Evolutionary conservation across 2,888 invertebrate genomes (phyloP).

Genomic region (Ennomos fuscantarius): DNA sequence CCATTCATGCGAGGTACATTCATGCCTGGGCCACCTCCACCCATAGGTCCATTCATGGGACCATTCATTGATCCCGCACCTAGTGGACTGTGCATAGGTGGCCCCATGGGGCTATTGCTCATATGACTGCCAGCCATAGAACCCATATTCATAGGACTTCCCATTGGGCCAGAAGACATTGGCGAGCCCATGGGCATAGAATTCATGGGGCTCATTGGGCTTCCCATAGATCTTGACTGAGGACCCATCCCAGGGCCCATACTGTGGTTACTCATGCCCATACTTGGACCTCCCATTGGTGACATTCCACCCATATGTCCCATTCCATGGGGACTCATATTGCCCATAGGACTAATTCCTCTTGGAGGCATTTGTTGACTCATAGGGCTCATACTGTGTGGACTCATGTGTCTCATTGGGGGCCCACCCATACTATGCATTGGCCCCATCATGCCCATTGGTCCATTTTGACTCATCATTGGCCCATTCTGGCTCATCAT

Average conservation of each 20-base stretch:
- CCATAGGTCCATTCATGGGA: constrained; percentile 84
- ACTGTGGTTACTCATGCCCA: constrained; percentile 87
- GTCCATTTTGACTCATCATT: constrained; percentile 88
- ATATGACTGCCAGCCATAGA: constrained; percentile 87
- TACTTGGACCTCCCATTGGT: constrained; percentile 89
- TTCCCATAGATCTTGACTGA: constrained; percentile 86
- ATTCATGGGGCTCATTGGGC: constrained; percentile 91
- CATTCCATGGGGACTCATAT: constrained; percentile 87
- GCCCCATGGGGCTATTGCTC: constrained; percentile 90
- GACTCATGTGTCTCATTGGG: constrained; percentile 88
- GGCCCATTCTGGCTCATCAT: constrained; percentile 87
- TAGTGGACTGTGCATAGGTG: constrained; percentile 90
- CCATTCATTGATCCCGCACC: constrained; percentile 85
- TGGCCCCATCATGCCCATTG: constrained; percentile 87
- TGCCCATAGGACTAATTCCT: constrained; percentile 88
- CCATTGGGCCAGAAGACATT: constrained; percentile 89
- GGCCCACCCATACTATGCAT: constrained; percentile 87
- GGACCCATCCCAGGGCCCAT: constrained; percentile 87
- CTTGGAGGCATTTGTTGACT: constrained; percentile 87
- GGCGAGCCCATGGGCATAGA: constrained; percentile 89
- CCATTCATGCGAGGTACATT: constrained; percentile 84
- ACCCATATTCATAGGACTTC: constrained; percentile 90
- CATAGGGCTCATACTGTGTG: constrained; percentile 87
- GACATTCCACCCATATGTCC: constrained; percentile 88
- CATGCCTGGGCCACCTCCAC: constrained; percentile 86